Base-by-base conservation (phyloP, 2,888 invertebrate genomes). In the Andrena haemorrhoa region DNA sequence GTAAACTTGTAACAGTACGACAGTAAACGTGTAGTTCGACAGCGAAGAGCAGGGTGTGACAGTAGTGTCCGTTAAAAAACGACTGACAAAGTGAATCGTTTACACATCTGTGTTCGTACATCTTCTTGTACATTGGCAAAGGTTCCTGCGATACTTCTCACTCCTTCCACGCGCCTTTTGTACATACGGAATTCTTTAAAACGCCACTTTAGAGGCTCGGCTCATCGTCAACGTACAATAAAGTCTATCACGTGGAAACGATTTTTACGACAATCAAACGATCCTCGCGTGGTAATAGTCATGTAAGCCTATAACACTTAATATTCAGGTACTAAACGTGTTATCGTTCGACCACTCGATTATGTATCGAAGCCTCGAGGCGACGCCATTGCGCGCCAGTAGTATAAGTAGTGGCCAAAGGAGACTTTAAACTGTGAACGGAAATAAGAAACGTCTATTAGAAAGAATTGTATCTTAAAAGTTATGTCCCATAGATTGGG, bases 271-370 rank as follows among this genome's bases (percentile, higher is more conserved):
- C 73, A 66, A 77, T 72, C 2, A 29, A 83, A 60, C 33, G 65
- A 79, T 78, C 63, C 2, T 66, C 65, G 47, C 75, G 69, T 63
- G 47, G 49, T 49, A 16, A 49, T 41, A 29, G 47, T 75, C 56
- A 58, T 63, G 75, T 69, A 75, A 79, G 86, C 80, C 58, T 83
- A 84, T 74, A 87, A 79, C 82, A 84, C 76, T 82, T 82, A 79
- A 84, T 86, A 85, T 80, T 86, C 86, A 86, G 86, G 86, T 86
- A 86, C 87, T 86, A 86, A 86, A 84, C 74, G 70, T 66, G 66
- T 86, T 74, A 86, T 56, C 77, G 61, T 74, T 75, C 68, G 73
- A 66, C 75, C 66, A 79, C 47, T 77, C 49, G 58, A 72, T 73
- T 76, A 41, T 69, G 33, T 41, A 74, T 74, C 65, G 56, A 61